phyloP scores from a whole-genome alignment of 92 coral and sea anemone species.

The Porites rus region DNA sequence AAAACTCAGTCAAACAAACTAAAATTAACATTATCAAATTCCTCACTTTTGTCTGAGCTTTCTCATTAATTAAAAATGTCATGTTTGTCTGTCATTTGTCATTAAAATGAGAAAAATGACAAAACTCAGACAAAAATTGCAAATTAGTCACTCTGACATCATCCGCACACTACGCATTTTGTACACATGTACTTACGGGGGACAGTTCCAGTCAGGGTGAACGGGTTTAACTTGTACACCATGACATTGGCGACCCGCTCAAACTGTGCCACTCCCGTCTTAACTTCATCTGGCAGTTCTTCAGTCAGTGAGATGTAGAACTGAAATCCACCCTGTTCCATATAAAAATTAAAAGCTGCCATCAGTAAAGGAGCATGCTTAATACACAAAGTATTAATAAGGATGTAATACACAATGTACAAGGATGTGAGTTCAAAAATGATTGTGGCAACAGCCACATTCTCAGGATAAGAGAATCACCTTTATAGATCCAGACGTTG shows the following conservation, averaged over 20 bases:
- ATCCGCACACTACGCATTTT: not conserved
- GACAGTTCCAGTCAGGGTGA: conserved; percentile 17
- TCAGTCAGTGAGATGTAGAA: conserved; percentile 22
- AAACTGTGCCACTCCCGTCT: conserved; percentile 20
- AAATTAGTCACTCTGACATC: too few relatives aligned
- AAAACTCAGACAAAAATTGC: too few relatives aligned
- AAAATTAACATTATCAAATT: too few relatives aligned
- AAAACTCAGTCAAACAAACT: too few relatives aligned
- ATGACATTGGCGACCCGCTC: conserved; percentile 8
- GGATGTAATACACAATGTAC: not conserved
- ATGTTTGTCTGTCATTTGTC: not conserved
- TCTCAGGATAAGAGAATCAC: not conserved
- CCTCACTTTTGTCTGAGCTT: too few relatives aligned
- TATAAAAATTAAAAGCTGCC: not conserved
- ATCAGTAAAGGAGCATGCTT: not conserved
- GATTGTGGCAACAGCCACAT: too few relatives aligned
- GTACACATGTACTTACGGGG: conserved; percentile 9
- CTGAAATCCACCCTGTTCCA: conserved; percentile 27
- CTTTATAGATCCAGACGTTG: conserved; percentile 41
- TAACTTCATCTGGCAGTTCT: conserved; percentile 15
- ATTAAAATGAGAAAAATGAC: too few relatives aligned
- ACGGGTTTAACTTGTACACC: conserved; percentile 20
- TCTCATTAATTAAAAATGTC: not conserved
- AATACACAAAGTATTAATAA: not conserved
- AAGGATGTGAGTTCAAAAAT: not conserved